Base-by-base conservation (phyloP, 2,888 invertebrate species). In the Sisyra terminalis region DNA sequence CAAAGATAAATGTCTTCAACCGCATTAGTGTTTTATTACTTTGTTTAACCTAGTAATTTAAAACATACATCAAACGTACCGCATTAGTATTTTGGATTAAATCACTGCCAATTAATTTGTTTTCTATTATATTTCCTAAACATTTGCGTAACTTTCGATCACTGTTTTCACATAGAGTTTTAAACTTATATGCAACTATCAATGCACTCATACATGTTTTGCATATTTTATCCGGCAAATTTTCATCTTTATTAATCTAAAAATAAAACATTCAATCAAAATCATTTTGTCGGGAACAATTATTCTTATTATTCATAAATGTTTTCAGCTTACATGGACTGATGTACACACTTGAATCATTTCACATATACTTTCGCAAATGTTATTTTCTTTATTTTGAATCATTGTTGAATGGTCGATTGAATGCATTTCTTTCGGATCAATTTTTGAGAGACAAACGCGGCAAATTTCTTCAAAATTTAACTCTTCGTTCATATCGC, bases 201-300 rank as follows among this genome's bases (percentile, higher is more conserved):
- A 37, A 15, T 29, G 18, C 14, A 29, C 30, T 13, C 14, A 38
- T 13, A 38, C 43, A 43, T 16, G 24, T n/a, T 3, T 24, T 17
- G 29, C 43, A 43, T 11, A 43, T 43, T 4, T 43, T 41, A 34
- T 30, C 34, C 10, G 41, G 41, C 17, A 41, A 31, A 11, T 40
- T 40, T 13, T 40, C 40, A 15, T 40, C 15, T 40, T 29, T 10
- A 30, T 13, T 15, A n/a, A 40, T 40, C 40, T 40, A 29, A 29
- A 30, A 40, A 29, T n/a, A 9, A 13, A 40, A 34, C 34, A 32
- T 41, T 18, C 32, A 16, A 9, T 10, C n/a, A 31, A 29, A 40
- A 29, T 14, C n/a, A 24, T 31, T 8, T 15, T 16, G 2, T 16
- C 15, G 15, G 11, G 13, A 41, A n/a, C n/a, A n/a, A n/a, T n/a